These are phyloP conservation scores for Drosophila multiciliata DNA, from an alignment of 2,888 invertebrate genomes.

Conservation along the genomic window DNA sequence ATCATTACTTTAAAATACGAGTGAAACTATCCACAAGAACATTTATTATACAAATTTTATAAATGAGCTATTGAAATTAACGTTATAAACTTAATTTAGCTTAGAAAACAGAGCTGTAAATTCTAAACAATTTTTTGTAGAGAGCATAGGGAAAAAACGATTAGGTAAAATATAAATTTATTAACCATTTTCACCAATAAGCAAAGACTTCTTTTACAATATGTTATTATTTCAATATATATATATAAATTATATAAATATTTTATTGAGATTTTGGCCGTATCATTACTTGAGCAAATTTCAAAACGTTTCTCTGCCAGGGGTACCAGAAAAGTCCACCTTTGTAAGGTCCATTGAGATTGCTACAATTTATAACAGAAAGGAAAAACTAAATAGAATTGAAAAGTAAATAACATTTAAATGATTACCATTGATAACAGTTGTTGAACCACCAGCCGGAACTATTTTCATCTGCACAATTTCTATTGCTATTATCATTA, in stretches of 20 bases:
- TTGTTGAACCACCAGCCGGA: slow-evolving; percentile 91
- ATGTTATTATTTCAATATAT: not conserved
- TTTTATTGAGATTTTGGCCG: slow-evolving; percentile 37
- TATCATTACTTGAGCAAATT: slow-evolving; percentile 87
- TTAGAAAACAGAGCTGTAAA: not conserved
- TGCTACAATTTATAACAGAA: slow-evolving; percentile 83
- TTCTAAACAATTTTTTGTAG: not conserved
- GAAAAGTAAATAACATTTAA: not conserved
- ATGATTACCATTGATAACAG: slow-evolving; percentile 87
- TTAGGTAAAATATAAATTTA: not conserved
- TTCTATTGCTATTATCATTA: slow-evolving; percentile 86
- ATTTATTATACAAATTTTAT: not conserved
- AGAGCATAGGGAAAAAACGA: not conserved
- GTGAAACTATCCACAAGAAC: not conserved
- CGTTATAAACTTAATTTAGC: not conserved
- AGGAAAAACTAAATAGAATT: not conserved
- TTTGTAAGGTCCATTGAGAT: slow-evolving; percentile 88
- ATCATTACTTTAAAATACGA: not conserved
- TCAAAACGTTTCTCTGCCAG: slow-evolving; percentile 88
- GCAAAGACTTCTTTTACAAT: not conserved
- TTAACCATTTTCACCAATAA: not conserved
- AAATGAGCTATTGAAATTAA: not conserved
- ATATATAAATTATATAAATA: slow-evolving; percentile 17
- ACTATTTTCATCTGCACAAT: slow-evolving; percentile 88
- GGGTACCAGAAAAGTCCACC: slow-evolving; percentile 85